Evolutionary conservation across 2,113 vertebrate species (phyloP), one percentile per base, ranked within the genome.

Genomic region (Pluvianellus socialis): DNA sequence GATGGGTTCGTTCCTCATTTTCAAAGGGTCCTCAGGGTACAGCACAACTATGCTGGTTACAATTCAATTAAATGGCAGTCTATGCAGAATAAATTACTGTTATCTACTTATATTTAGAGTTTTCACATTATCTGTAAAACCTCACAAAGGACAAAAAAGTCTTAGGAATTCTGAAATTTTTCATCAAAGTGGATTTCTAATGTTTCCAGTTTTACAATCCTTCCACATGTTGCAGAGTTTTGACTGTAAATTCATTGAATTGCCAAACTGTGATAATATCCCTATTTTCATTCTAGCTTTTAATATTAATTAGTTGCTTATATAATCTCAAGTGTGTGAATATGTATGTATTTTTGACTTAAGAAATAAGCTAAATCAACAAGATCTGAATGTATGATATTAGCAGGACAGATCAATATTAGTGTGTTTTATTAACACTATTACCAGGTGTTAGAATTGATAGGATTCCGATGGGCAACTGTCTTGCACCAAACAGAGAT

Each of bases 21-120:
- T 95, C 65, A 88, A 87, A 96, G 38, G 9, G 26, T 96, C 79
- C 79, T 92, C 23, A 81, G 80, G 50, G 75, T 81, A 84, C 53
- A 93, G 63, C 73, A 1, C 79, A 95, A 75, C 77, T 94, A n/a
- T 53, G 32, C 52, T 83, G 88, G 79, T 88, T 97, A 93, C 50
- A 89, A 95, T 95, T 96, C 92, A 96, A 89, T 96, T 96, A 94
- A 96, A 45, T 92, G 58, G 10, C 65, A 82, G 47, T 91, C 63
- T 92, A 70, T 58, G 28, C 17, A 90, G 79, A 96, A 96, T 94
- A 92, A 96, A 96, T 96, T 95, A 79, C 23, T 91, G n/a, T 71
- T 74, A 95, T 50, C 21, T 70, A 59, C 10, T 83, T 68, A 70
- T 42, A 88, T 91, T 93, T 94, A 86, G 67, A 52, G 10, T 82